These are phyloP conservation scores for Perizoma flavofasciatum DNA, from an alignment of 2,888 invertebrate genomes.

Conservation along the genomic window DNA sequence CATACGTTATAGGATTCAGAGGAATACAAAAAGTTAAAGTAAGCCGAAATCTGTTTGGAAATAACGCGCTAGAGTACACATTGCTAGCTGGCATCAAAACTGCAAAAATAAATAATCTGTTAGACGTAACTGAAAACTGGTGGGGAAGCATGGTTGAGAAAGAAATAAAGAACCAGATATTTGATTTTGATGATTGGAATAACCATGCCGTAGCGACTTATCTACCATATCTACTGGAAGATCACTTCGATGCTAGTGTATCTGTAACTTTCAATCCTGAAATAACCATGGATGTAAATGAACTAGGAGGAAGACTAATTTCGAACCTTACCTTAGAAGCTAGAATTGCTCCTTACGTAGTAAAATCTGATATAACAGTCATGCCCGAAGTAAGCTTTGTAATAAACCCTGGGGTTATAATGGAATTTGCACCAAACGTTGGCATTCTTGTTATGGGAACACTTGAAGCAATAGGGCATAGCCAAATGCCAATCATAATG, in stretches of 20 bases:
- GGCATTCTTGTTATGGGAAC: slow-evolving; percentile 97
- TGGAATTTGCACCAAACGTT: slow-evolving; percentile 98
- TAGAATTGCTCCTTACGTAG: slow-evolving; percentile 88
- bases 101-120: slow-evolving; percentile 92
- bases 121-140: slow-evolving; percentile 97
- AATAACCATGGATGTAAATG: slow-evolving; percentile 84
- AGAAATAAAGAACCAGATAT: slow-evolving; percentile 92
- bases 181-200: slow-evolving; percentile 99
- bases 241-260: slow-evolving; percentile 89
- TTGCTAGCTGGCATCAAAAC: slow-evolving; percentile 96
- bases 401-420: slow-evolving; percentile 93
- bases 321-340: slow-evolving; percentile 86
- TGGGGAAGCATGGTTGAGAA: slow-evolving; percentile 93
- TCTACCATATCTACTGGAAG: slow-evolving; percentile 92
- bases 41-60: slow-evolving; percentile 93
- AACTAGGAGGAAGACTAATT: slow-evolving; percentile 90
- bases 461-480: slow-evolving; percentile 91
- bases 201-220: slow-evolving; percentile 97
- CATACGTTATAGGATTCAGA: slow-evolving; percentile 94
- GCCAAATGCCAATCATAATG: slow-evolving; percentile 91
- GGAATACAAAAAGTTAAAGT: slow-evolving; percentile 97
- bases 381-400: slow-evolving; percentile 96
- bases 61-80: slow-evolving; percentile 94
- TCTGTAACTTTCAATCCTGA: slow-evolving; percentile 87
- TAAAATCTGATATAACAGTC: slow-evolving; percentile 96